Base-by-base conservation (phyloP, 2,888 invertebrate species). In the Megamerina dolium region DNA sequence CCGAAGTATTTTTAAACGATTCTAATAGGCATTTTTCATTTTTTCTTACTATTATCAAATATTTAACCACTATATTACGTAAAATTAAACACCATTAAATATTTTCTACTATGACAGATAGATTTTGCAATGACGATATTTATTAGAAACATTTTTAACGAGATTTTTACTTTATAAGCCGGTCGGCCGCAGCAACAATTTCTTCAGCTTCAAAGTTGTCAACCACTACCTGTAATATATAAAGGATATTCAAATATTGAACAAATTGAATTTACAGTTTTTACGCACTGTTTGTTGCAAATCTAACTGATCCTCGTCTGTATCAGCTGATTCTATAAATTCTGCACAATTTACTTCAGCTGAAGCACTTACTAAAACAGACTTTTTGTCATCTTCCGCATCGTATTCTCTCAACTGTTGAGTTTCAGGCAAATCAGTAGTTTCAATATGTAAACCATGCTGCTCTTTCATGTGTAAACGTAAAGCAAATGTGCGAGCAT, bases 401-500 rank as follows among this genome's bases (percentile, higher is more conserved):
- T n/a, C n/a, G n/a, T n/a, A n/a, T n/a, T n/a, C n/a, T n/a, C n/a
- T n/a, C n/a, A n/a, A n/a, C n/a, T n/a, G n/a, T n/a, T n/a, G n/a
- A n/a, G n/a, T n/a, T n/a, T n/a, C n/a, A n/a, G n/a, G n/a, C n/a
- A n/a, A n/a, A n/a, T n/a, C n/a, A n/a, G n/a, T n/a, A n/a, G n/a
- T n/a, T n/a, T n/a, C n/a, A n/a, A n/a, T n/a, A n/a, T 23, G 8
- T 23, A 23, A 8, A 10, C 10, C 10, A 57, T 83, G 84, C n/a
- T 77, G 80, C 33, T 80, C 78, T 44, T 78, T 81, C 56, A 86
- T 68, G 61, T 87, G 87, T 64, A 83, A 82, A 43, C 81, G 80
- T 9, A 87, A 70, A 0, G 87, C 86, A 68, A 84, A 86, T 0
- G 81, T 77, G 3, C 87, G 74, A 9, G 84, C 85, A 64, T 87